Conservation (phyloP, 2,888 invertebrate genomes). For the Trichogramma evanescens region DNA sequence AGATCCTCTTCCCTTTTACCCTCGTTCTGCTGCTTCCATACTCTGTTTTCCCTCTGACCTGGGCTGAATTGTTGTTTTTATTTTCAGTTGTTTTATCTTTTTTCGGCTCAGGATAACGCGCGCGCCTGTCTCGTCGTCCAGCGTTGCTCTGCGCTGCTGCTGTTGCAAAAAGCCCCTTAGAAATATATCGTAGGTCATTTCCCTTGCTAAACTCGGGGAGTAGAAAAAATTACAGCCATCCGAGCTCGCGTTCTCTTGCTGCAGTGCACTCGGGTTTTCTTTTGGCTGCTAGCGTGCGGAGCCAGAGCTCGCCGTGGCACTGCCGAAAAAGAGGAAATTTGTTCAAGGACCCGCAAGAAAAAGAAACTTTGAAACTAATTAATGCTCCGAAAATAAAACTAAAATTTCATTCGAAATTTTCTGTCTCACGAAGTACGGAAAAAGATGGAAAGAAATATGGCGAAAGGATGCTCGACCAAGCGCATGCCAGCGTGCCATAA, state of each 20-base stretch:
- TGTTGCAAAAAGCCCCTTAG: conserved; percentile 39
- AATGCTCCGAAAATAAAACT: too few species aligned
- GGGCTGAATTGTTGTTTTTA: not conserved
- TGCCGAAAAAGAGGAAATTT: not conserved
- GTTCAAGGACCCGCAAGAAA: not conserved
- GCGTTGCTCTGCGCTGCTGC: not conserved
- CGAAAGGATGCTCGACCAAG: too few species aligned
- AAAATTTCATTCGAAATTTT: too few species aligned
- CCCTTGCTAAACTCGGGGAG: conserved; percentile 43
- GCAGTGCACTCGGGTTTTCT: conserved; percentile 7
- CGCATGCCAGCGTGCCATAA: too few species aligned
- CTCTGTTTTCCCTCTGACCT: conserved; percentile 1
- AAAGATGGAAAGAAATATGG: too few species aligned
- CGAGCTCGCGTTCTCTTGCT: not conserved
- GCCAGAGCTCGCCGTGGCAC: not conserved
- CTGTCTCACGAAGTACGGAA: too few species aligned
- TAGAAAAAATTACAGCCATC: conserved; percentile 34
- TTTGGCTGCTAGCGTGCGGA: not conserved
- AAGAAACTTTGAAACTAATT: too few species aligned
- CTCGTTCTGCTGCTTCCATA: not conserved
- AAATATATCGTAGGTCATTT: conserved; percentile 46
- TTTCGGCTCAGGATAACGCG: conserved; percentile 26
- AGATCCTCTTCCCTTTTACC: not conserved
- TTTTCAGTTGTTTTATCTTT: conserved; percentile 11
- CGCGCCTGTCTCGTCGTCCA: conserved; percentile 33